A percentile compares a stretch with the other conserved stretches of the same genome.
These are phyloP conservation scores for Aphaenogaster ashmeadi DNA, from an alignment of 1,140 invertebrate species.

Conservation along the genomic window DNA sequence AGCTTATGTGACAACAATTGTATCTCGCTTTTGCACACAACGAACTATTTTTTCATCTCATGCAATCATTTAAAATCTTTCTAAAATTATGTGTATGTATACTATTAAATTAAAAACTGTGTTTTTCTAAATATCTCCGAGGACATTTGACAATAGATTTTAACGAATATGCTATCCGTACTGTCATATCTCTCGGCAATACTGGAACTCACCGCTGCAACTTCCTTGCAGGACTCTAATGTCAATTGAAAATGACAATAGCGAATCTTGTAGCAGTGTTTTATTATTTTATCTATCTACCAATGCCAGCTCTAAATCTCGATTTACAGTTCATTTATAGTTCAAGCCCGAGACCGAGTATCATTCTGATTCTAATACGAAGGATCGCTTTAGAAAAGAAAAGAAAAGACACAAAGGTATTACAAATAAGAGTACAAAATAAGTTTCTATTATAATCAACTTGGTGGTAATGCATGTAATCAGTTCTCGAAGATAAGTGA, in stretches of 20 bases:
- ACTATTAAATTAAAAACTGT: not conserved
- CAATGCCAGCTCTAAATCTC: conserved; percentile 14
- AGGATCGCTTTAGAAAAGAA: not conserved
- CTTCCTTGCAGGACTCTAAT: conserved; percentile 37
- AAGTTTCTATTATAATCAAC: conserved; percentile 10
- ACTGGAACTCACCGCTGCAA: not conserved
- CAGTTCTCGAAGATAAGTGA: conserved; percentile 33
- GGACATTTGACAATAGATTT: not conserved
- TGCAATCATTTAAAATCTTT: not conserved
- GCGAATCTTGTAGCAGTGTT: conserved; percentile 47
- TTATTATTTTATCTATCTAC: conserved; percentile 44
- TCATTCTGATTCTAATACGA: not conserved
- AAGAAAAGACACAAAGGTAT: not conserved
- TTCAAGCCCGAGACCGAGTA: not conserved
- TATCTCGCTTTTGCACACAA: not conserved
- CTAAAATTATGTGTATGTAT: not conserved
- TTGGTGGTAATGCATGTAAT: conserved; percentile 8
- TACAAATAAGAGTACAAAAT: not conserved
- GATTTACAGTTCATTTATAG: conserved; percentile 53
- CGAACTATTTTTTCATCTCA: not conserved
- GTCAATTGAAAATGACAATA: conserved; percentile 20
- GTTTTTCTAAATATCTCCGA: not conserved
- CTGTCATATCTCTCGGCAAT: not conserved
- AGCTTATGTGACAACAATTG: not conserved
- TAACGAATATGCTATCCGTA: not conserved